Percentiles rank a stretch among this genome's conserved stretches.
These are phyloP conservation scores for Poecilus cupreus DNA, from an alignment of 2,888 invertebrate genomes.

Conservation along the genomic window DNA sequence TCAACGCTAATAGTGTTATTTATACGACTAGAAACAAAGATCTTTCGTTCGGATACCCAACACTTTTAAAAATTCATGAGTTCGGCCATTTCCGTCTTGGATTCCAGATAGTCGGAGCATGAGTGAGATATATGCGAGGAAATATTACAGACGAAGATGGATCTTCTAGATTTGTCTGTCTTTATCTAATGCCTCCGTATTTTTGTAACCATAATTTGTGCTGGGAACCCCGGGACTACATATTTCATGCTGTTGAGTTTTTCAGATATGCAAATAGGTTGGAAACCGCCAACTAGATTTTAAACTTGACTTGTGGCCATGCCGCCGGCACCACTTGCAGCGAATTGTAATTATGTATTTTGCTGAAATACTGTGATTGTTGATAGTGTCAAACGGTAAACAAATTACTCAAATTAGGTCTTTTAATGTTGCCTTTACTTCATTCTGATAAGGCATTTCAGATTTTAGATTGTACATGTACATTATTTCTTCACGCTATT, in stretches of 20 bases:
- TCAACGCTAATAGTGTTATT: constrained; percentile 49
- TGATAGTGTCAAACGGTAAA: neutral
- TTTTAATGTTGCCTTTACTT: no score
- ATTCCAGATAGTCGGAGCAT: neutral
- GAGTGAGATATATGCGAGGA: neutral
- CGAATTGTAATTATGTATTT: no score
- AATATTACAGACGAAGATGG: constrained; percentile 27
- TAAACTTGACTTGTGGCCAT: no score
- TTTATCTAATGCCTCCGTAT: constrained; percentile 38
- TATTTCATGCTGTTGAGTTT: constrained; percentile 3
- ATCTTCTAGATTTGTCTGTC: constrained; percentile 20
- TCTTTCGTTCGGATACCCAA: neutral
- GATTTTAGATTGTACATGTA: no score
- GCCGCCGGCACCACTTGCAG: no score
- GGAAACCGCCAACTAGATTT: no score
- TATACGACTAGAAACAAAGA: constrained; percentile 12
- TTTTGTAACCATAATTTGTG: constrained; percentile 36
- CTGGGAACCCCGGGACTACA: constrained; percentile 8
- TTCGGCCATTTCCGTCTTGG: neutral
- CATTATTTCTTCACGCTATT: no score
- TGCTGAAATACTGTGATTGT: neutral
- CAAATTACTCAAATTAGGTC: neutral
- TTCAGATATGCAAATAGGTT: constrained; percentile 21
- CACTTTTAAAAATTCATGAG: neutral
- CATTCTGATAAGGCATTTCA: no score